These are phyloP conservation scores for Pristionchus fissidentatus DNA, from an alignment of 2,888 invertebrate genomes.

Conservation along the genomic window DNA sequence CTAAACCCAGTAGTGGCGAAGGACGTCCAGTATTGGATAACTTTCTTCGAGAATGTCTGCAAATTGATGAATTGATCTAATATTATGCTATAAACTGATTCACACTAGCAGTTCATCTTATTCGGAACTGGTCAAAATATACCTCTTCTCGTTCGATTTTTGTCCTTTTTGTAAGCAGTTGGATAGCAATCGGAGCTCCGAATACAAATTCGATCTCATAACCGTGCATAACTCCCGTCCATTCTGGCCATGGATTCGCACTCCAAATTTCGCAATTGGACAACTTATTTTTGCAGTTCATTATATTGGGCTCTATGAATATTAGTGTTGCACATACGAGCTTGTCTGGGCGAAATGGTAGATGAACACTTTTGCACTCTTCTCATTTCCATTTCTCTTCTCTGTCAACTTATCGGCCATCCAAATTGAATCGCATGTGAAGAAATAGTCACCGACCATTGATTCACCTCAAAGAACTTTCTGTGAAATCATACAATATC, in stretches of 20 bases:
- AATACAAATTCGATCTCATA: constrained; percentile 98
- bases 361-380: constrained; percentile 68
- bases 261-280: no score
- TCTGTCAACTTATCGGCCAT: constrained; percentile 66
- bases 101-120: constrained; percentile 13
- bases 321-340: constrained; percentile 52
- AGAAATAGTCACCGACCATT: constrained; percentile 89
- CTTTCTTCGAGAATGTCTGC: constrained; percentile 65
- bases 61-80: neutral
- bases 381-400: constrained; percentile 56
- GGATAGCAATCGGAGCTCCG: constrained; percentile 85
- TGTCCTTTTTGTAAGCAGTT: constrained; percentile 53
- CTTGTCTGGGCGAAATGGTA: constrained; percentile 75
- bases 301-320: no score
- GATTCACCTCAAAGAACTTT: constrained; percentile 62
- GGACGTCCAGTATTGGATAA: constrained; percentile 72
- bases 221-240: constrained; percentile 90
- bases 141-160: constrained; percentile 50
- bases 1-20: constrained; percentile 71
- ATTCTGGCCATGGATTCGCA: constrained; percentile 74
- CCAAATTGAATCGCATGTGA: constrained; percentile 78
- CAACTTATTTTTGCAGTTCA: neutral
- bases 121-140: no score
- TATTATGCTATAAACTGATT: neutral
- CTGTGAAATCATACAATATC: neutral